Conservation (phyloP, 1,140 invertebrate genomes). For the Branchinecta lindahli region DNA sequence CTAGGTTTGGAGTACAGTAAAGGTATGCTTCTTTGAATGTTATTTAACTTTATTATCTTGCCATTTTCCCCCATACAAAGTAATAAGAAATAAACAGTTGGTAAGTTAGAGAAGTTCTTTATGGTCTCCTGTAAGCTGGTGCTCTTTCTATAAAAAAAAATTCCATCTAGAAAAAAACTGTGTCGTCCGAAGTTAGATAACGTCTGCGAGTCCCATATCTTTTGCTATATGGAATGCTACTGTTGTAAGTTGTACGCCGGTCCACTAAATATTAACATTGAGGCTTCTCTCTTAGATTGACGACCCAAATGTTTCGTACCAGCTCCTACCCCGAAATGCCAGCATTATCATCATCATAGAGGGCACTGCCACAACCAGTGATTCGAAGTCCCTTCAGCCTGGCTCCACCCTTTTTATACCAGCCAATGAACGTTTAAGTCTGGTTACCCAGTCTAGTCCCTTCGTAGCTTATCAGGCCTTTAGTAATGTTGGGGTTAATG, state of each 20-base stretch:
- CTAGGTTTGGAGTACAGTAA: too few relatives aligned
- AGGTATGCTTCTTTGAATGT: background rate
- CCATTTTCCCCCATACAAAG: too few relatives aligned
- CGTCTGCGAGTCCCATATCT: background rate
- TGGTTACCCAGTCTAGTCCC: background rate
- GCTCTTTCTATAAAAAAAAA: too few relatives aligned
- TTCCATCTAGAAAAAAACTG: background rate
- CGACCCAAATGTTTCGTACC: background rate
- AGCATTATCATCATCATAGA: background rate
- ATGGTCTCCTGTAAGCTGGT: background rate
- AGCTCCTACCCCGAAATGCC: background rate
- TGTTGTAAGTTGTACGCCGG: too few relatives aligned
- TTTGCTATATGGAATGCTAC: too few relatives aligned
- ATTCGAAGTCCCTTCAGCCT: background rate
- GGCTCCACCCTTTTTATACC: background rate
- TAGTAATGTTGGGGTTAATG: slow-evolving; percentile 3
- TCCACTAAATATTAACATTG: too few relatives aligned
- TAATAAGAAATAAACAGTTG: too few relatives aligned
- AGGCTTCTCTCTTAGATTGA: background rate
- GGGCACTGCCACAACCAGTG: background rate
- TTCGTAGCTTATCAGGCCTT: slow-evolving; percentile 1
- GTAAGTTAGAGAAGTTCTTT: background rate
- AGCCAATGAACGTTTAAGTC: background rate
- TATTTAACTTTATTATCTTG: background rate
- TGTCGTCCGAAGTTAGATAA: background rate